These are phyloP conservation scores for Parapsyche elsis DNA, from an alignment of 1,140 invertebrate genomes.

Conservation along the genomic window DNA sequence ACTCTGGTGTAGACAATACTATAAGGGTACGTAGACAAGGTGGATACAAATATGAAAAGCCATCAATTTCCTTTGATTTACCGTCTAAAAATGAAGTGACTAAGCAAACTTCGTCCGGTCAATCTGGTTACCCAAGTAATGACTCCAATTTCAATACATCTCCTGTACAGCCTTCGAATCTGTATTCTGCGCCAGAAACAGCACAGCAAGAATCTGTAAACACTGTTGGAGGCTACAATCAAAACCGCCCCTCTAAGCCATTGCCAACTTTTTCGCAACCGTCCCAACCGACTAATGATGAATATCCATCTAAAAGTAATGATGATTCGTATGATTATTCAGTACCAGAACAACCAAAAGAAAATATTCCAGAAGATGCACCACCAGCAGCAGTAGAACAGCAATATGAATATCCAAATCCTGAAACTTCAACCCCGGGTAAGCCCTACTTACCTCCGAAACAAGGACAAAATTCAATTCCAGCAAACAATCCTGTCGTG, in stretches of 20 bases:
- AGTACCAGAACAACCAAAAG: neutral
- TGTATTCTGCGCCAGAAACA: neutral
- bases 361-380: neutral
- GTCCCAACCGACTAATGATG: neutral
- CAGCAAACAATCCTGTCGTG: neutral
- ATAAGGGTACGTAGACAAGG: slow-evolving; percentile 44
- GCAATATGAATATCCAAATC: neutral
- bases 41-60: slow-evolving; percentile 52
- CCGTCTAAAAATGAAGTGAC: slow-evolving; percentile 17
- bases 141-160: neutral
- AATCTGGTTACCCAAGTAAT: slow-evolving; percentile 35
- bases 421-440: slow-evolving; percentile 32
- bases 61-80: slow-evolving; percentile 47
- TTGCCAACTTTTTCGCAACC: neutral
- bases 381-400: neutral
- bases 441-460: slow-evolving; percentile 40
- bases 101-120: slow-evolving; percentile 29
- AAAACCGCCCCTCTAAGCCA: neutral
- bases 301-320: neutral
- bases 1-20: neutral
- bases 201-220: neutral
- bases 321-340: slow-evolving; percentile 7
- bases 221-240: neutral
- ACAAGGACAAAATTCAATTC: neutral
- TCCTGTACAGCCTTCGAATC: neutral